Conservation (phyloP, 2,888 invertebrate species). For the Idaea aversata region DNA sequence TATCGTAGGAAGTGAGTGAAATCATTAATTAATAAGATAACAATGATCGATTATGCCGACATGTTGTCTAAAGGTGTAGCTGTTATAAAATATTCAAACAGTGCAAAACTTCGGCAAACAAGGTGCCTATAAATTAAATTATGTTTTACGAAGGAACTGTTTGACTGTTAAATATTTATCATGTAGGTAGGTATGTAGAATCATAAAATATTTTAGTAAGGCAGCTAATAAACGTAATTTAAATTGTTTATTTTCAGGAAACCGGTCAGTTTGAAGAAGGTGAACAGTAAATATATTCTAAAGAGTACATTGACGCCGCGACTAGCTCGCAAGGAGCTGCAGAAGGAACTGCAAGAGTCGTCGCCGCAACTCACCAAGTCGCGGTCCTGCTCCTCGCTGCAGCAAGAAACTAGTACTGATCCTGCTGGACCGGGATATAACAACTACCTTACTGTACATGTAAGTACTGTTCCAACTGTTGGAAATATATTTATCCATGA, state of each 20-base stretch:
- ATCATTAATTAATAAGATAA: conserved; percentile 10
- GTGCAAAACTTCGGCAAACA: background rate
- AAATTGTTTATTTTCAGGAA: conserved; percentile 70
- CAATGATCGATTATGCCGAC: conserved; percentile 15
- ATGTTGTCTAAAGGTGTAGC: background rate
- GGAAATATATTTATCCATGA: too few species aligned
- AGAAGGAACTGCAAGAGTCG: conserved; percentile 81
- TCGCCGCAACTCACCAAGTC: conserved; percentile 82
- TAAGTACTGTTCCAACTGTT: too few species aligned
- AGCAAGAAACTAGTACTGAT: conserved; percentile 77
- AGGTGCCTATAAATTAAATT: background rate
- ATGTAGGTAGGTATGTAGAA: background rate
- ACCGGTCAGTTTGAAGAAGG: conserved; percentile 85
- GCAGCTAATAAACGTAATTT: background rate
- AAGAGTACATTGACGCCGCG: conserved; percentile 91
- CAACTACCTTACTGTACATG: conserved; percentile 88
- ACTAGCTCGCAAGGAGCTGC: conserved; percentile 85
- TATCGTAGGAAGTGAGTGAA: conserved; percentile 87
- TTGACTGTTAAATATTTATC: background rate
- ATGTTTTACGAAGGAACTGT: background rate
- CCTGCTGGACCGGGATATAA: conserved; percentile 81
- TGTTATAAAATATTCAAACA: background rate
- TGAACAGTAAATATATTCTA: conserved; percentile 90
- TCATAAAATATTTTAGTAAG: background rate
- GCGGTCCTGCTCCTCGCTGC: conserved; percentile 86